Percentiles rank a stretch among this genome's conserved stretches.
Evolutionary conservation across 1,140 invertebrate species (phyloP).

Genomic region (Prorops nasuta): DNA sequence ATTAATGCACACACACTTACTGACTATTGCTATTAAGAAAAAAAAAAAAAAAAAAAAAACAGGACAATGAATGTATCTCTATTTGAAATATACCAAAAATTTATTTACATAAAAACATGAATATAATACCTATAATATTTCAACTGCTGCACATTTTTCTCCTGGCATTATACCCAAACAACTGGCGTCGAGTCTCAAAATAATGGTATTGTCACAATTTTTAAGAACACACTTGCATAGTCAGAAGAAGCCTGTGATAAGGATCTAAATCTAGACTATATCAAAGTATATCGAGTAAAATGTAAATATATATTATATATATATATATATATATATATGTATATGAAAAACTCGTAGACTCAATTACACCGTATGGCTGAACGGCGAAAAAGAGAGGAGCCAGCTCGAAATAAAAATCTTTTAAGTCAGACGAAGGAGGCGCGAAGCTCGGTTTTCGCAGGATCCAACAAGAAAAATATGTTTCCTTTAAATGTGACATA

Average conservation of each 20-base stretch:
- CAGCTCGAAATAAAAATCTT: neutral
- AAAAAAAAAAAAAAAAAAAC: too few species aligned
- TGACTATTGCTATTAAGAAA: too few species aligned
- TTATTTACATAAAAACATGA: slow-evolving; percentile 54
- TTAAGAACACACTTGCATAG: slow-evolving; percentile 24
- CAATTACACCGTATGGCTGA: slow-evolving; percentile 13
- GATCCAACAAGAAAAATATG: slow-evolving; percentile 8
- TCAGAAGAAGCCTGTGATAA: slow-evolving; percentile 23
- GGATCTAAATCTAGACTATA: slow-evolving; percentile 27
- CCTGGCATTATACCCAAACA: slow-evolving; percentile 25
- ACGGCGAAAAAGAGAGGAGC: slow-evolving; percentile 5
- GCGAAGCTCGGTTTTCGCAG: slow-evolving; percentile 8
- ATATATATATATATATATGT: neutral
- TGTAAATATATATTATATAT: slow-evolving; percentile 16
- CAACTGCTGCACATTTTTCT: slow-evolving; percentile 41
- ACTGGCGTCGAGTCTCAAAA: slow-evolving; percentile 29
- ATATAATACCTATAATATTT: slow-evolving; percentile 49
- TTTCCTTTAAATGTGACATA: slow-evolving; percentile 5
- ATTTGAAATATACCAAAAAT: slow-evolving; percentile 52
- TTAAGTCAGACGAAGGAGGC: slow-evolving; percentile 16
- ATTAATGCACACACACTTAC: too few species aligned
- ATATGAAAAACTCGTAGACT: slow-evolving; percentile 1
- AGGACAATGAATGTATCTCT: neutral
- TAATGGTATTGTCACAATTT: slow-evolving; percentile 41
- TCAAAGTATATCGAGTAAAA: slow-evolving; percentile 15